Base-by-base conservation (phyloP, 2,888 invertebrate genomes). In the Buathra laborator region DNA sequence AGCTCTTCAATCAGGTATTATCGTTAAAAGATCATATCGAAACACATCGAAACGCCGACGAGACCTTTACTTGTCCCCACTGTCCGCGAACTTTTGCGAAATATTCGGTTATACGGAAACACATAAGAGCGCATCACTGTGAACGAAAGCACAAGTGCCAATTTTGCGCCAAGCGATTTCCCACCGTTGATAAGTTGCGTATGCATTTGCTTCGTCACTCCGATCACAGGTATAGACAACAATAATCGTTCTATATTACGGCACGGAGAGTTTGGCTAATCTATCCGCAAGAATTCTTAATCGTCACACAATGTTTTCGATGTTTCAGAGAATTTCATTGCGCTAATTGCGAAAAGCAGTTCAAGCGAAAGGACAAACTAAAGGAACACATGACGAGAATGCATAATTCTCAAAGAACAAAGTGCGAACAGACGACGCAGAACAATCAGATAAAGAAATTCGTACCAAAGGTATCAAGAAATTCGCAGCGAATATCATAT, bases 301-400 rank as follows among this genome's bases (percentile, higher is more conserved):
- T 51, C 12, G 19, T 2, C 24, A 24, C 24, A 24, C 56, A 48
- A 68, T 67, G 10, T 75, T 6, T 10, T 14, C n/a, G 32, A 70
- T 37, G n/a, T 88, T 95, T 95, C 88, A 94, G 96, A 70, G 96
- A 97, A 90, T 97, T 97, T 94, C 94, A 96, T 86, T 97, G 97
- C 90, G 96, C 96, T 4, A 95, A 96, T 90, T 97, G 97, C 92
- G 97, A 96, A 0, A 96, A 96, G 88, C 96, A 96, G 91, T 97
- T 97, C 92, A 97, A 97, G 90, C 94, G 97, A 32, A 97, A 97
- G 89, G 96, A 97, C 89, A 97, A 97, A 91, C 93, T 97, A 70
- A 96, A 96, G 87, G 97, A 97, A 88, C 97, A 97, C 91, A 96
- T 96, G 90, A 96, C 96, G 86, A 94, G 96, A 79, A 95, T 96